Evolutionary conservation across 2,888 invertebrate genomes (phyloP).

Genomic region (Rhopalosiphum nymphaeae): DNA sequence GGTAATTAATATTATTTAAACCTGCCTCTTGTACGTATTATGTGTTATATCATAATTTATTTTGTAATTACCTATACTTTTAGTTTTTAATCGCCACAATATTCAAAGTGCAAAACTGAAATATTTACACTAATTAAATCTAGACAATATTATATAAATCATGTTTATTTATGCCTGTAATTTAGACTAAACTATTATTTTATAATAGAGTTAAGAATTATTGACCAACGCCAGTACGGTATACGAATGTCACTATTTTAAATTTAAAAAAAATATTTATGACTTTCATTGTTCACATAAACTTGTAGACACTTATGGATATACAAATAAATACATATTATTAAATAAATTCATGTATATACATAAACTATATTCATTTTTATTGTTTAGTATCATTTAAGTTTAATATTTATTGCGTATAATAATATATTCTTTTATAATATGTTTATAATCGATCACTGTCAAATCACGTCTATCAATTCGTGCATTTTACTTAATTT

Average conservation of each 20-base stretch:
- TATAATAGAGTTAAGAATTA: not conserved
- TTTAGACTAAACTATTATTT: not conserved
- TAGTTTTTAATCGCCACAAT: not conserved
- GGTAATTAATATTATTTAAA: not conserved
- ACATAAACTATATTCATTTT: not conserved
- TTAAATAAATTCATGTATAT: not conserved
- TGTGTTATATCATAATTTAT: not conserved
- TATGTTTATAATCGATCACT: constrained; percentile 26
- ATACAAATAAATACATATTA: not conserved
- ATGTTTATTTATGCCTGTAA: not conserved
- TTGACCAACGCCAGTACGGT: not conserved
- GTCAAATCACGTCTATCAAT: constrained; percentile 21
- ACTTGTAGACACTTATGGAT: not conserved
- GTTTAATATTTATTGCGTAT: not conserved
- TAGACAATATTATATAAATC: not conserved
- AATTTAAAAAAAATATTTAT: too few relatives aligned
- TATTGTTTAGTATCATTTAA: not conserved
- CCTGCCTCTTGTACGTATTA: not conserved
- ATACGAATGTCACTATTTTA: not conserved
- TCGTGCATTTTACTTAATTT: constrained; percentile 19
- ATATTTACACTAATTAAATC: not conserved
- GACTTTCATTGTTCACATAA: not conserved
- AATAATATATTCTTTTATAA: not conserved
- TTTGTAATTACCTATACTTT: not conserved
- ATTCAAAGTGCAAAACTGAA: not conserved